These are phyloP conservation scores for Aricia artaxerxes DNA, from an alignment of 2,888 invertebrate species.

Conservation along the genomic window DNA sequence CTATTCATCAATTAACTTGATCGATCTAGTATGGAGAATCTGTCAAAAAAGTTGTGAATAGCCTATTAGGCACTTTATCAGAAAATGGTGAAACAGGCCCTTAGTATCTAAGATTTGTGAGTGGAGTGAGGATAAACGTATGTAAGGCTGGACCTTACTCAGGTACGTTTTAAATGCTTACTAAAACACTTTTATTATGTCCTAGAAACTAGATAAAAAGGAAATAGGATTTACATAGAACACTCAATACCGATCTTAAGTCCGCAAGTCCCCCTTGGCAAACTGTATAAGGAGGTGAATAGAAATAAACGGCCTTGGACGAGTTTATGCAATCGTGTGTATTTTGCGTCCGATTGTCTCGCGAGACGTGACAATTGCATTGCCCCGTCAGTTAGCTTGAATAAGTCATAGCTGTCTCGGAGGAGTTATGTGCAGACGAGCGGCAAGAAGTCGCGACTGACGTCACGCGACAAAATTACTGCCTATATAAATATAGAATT, in stretches of 20 bases:
- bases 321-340: conserved; percentile 7
- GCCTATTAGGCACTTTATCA: too few species aligned
- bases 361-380: background rate
- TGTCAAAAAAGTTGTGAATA: too few species aligned
- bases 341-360: background rate
- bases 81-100: too few species aligned
- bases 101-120: too few species aligned
- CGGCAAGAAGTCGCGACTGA: background rate
- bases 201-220: background rate
- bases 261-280: background rate
- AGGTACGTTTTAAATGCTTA: too few species aligned
- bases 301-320: background rate
- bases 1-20: too few species aligned
- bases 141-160: too few species aligned
- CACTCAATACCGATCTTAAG: background rate
- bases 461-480: background rate
- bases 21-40: too few species aligned
- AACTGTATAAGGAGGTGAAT: background rate
- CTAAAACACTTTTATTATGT: background rate
- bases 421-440: background rate
- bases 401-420: background rate
- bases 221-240: background rate
- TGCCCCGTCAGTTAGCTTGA: background rate
- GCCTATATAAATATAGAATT: background rate
- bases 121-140: too few species aligned